phyloP scores from a whole-genome alignment of 2,797 vertebrate genomes.

The Carcharodon carcharias region DNA sequence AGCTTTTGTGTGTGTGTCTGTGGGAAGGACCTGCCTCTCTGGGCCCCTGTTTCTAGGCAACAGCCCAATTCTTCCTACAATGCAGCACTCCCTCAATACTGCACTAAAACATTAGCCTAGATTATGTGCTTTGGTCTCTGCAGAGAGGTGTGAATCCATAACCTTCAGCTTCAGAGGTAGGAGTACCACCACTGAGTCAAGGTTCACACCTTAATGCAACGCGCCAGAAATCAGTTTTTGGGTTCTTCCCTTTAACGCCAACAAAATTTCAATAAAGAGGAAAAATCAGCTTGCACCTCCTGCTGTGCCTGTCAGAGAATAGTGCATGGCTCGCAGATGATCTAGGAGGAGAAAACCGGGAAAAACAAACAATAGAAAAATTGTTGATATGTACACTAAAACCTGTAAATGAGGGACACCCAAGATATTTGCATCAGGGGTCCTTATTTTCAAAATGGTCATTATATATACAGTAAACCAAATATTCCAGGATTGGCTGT shows the following conservation, averaged over 20 bases:
- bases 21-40: no score
- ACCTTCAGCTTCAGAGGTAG: no score
- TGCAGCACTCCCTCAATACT: background rate
- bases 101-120: background rate
- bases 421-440: no score
- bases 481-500: no score
- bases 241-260: background rate
- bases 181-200: background rate
- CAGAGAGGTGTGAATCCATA: background rate
- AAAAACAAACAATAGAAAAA: background rate
- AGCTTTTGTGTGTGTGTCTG: no score
- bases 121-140: background rate
- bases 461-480: no score
- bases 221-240: background rate
- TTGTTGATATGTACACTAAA: background rate
- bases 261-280: background rate
- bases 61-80: no score
- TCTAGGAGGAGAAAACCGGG: background rate
- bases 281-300: background rate
- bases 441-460: no score
- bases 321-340: background rate
- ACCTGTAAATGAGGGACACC: no score
- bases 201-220: background rate
- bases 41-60: no score
- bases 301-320: background rate